Conservation (phyloP, 2,797 vertebrate species). For the Lagorchestes hirsutus region DNA sequence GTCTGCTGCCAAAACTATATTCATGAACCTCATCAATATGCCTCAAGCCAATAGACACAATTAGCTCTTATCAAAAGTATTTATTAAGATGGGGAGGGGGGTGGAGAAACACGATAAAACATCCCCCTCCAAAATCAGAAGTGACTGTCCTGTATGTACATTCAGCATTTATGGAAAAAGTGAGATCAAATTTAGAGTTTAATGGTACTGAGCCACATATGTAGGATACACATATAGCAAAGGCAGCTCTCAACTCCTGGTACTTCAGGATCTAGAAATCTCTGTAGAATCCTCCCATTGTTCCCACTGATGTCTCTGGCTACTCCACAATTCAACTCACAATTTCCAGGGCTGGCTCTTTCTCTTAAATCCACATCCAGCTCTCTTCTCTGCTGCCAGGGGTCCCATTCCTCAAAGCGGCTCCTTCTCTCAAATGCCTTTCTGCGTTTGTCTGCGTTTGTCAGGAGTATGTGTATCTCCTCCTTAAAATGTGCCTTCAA, state of each 20-base stretch:
- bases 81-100: background rate
- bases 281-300: background rate
- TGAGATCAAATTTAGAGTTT: background rate
- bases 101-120: background rate
- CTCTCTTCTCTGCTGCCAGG: background rate
- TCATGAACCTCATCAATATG: background rate
- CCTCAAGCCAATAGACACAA: background rate
- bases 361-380: background rate
- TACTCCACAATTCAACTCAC: background rate
- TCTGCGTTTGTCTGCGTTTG: background rate
- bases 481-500: background rate
- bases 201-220: background rate
- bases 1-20: background rate
- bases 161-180: background rate
- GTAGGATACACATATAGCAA: background rate
- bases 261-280: background rate
- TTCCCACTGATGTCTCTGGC: background rate
- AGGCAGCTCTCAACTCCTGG: background rate
- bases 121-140: background rate
- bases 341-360: background rate
- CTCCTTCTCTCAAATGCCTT: background rate
- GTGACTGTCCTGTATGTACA: background rate
- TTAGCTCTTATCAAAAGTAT: background rate
- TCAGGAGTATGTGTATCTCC: background rate
- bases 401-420: background rate